Percentiles rank a stretch among this genome's conserved stretches.
These are phyloP conservation scores for Cryptophagus acutangulus DNA, from an alignment of 2,888 invertebrate genomes.

Conservation along the genomic window DNA sequence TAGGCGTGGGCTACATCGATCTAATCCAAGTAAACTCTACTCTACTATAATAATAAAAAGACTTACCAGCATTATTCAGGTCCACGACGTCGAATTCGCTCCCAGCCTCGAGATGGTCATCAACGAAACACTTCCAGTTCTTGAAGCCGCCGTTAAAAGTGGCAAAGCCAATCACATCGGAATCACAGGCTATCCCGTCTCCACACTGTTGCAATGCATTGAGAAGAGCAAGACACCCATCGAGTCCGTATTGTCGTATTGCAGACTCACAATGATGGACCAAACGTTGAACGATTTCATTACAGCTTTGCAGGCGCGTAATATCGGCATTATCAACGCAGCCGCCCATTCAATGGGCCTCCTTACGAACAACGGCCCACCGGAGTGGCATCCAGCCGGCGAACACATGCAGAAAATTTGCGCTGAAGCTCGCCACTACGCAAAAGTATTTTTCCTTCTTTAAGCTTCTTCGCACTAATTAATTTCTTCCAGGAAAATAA, in stretches of 20 bases:
- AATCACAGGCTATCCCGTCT: conserved; percentile 80
- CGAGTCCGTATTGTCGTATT: conserved; percentile 70
- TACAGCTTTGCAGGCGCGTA: conserved; percentile 68
- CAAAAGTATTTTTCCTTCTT: conserved; percentile 51
- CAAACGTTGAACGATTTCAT: conserved; percentile 68
- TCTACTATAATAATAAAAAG: not conserved
- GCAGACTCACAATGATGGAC: conserved; percentile 76
- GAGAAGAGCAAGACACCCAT: conserved; percentile 57
- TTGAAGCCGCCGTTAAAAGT: conserved; percentile 67
- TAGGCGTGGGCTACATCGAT: conserved; percentile 81
- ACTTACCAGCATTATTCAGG: too few species aligned
- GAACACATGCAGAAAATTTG: conserved; percentile 60
- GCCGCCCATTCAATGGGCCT: conserved; percentile 79
- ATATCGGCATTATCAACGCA: conserved; percentile 79
- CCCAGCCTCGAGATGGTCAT: conserved; percentile 67
- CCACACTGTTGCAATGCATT: conserved; percentile 68
- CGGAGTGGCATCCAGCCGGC: conserved; percentile 75
- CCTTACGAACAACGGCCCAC: conserved; percentile 69
- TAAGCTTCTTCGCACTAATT: too few species aligned
- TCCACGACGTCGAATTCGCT: conserved; percentile 91
- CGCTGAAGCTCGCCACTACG: conserved; percentile 58
- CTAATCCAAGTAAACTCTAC: conserved; percentile 69
- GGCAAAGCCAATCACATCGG: conserved; percentile 78
- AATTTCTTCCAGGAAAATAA: conserved; percentile 48
- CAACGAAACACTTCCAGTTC: conserved; percentile 79